Evolutionary conservation across 2,888 invertebrate species (phyloP).

Genomic region (Pyrrhosoma nymphula): DNA sequence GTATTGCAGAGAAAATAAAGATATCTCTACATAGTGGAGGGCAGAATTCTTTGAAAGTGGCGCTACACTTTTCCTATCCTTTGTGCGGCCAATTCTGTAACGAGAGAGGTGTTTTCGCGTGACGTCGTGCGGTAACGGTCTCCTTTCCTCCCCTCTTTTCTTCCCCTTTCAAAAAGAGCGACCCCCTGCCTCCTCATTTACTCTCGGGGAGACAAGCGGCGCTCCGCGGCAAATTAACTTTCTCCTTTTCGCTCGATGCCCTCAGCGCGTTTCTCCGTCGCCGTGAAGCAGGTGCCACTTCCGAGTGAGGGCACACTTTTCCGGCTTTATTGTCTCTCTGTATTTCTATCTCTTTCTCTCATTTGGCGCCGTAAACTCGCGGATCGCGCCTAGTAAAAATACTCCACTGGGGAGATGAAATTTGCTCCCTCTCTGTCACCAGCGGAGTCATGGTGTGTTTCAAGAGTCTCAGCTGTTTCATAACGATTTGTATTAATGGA

Average conservation of each 20-base stretch:
- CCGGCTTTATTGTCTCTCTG: too few species aligned
- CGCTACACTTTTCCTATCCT: too few species aligned
- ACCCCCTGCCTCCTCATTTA: not conserved
- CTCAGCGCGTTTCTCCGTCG: not conserved
- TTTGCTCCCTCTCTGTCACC: too few species aligned
- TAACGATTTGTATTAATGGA: too few species aligned
- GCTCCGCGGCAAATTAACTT: not conserved
- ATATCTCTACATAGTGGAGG: too few species aligned
- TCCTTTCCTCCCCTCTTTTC: not conserved
- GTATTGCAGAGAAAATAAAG: too few species aligned
- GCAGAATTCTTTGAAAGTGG: too few species aligned
- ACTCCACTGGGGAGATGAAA: not conserved
- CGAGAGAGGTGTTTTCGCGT: too few species aligned
- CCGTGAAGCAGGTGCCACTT: slow-evolving; percentile 2
- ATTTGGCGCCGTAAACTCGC: not conserved
- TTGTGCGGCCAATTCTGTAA: too few species aligned
- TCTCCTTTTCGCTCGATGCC: not conserved
- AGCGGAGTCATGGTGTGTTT: too few species aligned
- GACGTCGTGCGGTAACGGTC: not conserved
- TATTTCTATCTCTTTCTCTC: not conserved
- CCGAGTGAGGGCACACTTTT: too few species aligned
- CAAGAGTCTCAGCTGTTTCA: too few species aligned
- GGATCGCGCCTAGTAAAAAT: not conserved
- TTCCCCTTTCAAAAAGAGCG: not conserved
- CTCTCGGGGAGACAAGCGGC: not conserved